Percentiles rank a stretch among this genome's conserved stretches.
Conservation (phyloP, 1,140 invertebrate genomes). For the Ceratina japonica region DNA sequence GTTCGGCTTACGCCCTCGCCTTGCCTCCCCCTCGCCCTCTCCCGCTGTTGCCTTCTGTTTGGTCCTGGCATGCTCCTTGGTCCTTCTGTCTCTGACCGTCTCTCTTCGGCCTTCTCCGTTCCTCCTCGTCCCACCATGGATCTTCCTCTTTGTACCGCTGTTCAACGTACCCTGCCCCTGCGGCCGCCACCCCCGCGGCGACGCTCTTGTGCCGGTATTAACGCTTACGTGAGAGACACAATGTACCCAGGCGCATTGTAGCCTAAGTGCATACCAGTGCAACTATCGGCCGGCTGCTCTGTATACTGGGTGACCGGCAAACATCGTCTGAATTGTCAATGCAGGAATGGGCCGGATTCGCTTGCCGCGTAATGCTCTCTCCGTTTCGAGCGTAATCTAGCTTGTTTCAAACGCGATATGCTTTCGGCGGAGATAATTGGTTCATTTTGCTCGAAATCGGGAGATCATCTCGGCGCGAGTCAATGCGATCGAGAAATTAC, state of each 20-base stretch:
- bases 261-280: slow-evolving; percentile 58
- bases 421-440: slow-evolving; percentile 18
- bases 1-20: slow-evolving; percentile 28
- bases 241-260: slow-evolving; percentile 53
- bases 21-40: slow-evolving; percentile 14
- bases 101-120: neutral
- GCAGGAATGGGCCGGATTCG: slow-evolving; percentile 21
- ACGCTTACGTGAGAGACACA: slow-evolving; percentile 53
- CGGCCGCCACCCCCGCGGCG: neutral
- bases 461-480: slow-evolving; percentile 13
- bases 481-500: slow-evolving; percentile 22
- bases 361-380: slow-evolving; percentile 24
- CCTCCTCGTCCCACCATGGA: neutral
- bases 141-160: slow-evolving; percentile 38
- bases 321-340: slow-evolving; percentile 31
- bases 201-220: slow-evolving; percentile 44
- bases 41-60: slow-evolving; percentile 19
- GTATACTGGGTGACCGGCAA: slow-evolving; percentile 52
- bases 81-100: slow-evolving; percentile 30
- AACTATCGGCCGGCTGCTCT: slow-evolving; percentile 46
- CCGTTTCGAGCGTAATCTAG: slow-evolving; percentile 20
- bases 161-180: slow-evolving; percentile 4
- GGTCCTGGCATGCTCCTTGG: slow-evolving; percentile 37
- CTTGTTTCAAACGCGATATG: slow-evolving; percentile 27
- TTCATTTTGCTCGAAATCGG: neutral